phyloP scores from a whole-genome alignment of 1,140 invertebrate genomes.

The Cotesia chilonis region DNA sequence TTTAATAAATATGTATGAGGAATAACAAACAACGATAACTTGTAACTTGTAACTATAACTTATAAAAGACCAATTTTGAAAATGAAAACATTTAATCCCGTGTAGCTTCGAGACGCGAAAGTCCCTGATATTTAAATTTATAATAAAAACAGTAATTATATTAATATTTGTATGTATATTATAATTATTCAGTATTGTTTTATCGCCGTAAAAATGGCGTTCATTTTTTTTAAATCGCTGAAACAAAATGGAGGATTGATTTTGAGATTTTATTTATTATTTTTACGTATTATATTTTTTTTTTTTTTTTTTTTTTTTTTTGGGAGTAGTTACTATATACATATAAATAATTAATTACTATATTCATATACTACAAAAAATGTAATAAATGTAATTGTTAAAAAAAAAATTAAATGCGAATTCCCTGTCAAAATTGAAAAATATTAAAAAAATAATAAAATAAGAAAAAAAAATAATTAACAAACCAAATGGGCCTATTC shows the following conservation, averaged over 20 bases:
- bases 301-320: background rate
- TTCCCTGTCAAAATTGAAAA: slow-evolving; percentile 30
- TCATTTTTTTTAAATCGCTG: too few relatives aligned
- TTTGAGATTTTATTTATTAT: too few relatives aligned
- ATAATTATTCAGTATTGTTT: background rate
- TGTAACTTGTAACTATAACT: background rate
- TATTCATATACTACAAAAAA: slow-evolving; percentile 17
- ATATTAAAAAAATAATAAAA: slow-evolving; percentile 21
- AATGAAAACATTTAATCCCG: background rate
- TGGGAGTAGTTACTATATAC: slow-evolving; percentile 2
- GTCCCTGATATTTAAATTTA: background rate
- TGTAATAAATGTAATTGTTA: slow-evolving; percentile 17
- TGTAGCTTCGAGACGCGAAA: slow-evolving; percentile 22
- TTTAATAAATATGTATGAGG: slow-evolving; percentile 1
- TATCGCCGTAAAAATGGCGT: background rate
- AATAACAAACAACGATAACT: slow-evolving; percentile 3
- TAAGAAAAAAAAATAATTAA: slow-evolving; percentile 10
- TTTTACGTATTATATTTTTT: too few relatives aligned
- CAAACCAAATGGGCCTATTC: slow-evolving; percentile 32
- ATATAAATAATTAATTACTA: slow-evolving; percentile 27
- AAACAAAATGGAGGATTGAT: too few relatives aligned
- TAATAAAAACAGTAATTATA: slow-evolving; percentile 13
- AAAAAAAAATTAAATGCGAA: slow-evolving; percentile 32
- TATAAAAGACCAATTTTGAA: slow-evolving; percentile 6
- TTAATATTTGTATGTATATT: slow-evolving; percentile 21